Evolutionary conservation across 2,113 vertebrate genomes (phyloP), one percentile per base, ranked within the genome.

Genomic region (Marcusenius ussheri): DNA sequence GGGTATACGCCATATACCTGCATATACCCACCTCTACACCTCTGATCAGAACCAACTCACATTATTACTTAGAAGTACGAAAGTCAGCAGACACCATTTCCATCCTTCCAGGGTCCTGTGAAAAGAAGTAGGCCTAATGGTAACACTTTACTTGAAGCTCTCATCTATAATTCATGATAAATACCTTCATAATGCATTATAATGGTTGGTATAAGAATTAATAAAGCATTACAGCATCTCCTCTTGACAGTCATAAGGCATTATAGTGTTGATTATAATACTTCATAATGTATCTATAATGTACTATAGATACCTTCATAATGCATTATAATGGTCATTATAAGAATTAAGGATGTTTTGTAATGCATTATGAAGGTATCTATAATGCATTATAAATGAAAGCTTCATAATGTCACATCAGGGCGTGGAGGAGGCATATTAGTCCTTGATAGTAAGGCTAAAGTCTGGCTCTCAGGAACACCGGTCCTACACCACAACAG

Each of bases 381-480:
- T 70, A 13, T 70, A 70, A 27, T 70, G 62, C n/a, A 31, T 66
- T 66, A 66, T 11, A 27, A 10, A 66, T 66, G n/a, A 66, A 10
- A 66, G 10, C n/a, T 66, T 31, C 62, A 31, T 31, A 70, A 70
- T 56, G 19, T 21, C 19, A 7, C 19, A 19, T 56, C 53, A 21
- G 53, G 5, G 53, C 19, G 0, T 7, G 19, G 53, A 56, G 19
- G 53, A 56, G 5, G 27, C 47, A 89, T 8, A 53, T 89, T 83
- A 35, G 50, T 83, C 70, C 70, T 83, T 27, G 4, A 80, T 46
- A 83, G 88, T 83, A 42, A 31, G 47, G 49, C 88, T 50, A 53
- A 27, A 83, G 27, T 83, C 35, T 89, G 49, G 15, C 46, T 89
- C 50, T 89, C 49, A 83, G 31, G 88, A 91, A 74, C 70, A 42